Conservation (phyloP, 2,888 invertebrate species). For the Luffia ferchaultella region DNA sequence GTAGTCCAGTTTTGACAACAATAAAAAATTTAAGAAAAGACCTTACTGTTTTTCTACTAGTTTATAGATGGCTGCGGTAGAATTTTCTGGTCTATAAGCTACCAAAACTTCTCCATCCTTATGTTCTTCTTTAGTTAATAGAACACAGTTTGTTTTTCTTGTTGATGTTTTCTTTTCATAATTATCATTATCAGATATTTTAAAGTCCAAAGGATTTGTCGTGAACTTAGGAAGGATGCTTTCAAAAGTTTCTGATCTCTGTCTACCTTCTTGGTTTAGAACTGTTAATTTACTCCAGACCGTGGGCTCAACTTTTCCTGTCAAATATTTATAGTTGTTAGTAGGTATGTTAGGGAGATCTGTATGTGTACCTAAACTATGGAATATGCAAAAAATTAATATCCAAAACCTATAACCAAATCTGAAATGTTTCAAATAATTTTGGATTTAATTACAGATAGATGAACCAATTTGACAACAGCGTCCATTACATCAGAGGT, state of each 20-base stretch:
- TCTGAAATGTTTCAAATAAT: no score
- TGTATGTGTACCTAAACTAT: no score
- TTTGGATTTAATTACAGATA: no score
- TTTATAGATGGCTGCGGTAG: no score
- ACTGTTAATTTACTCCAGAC: slow-evolving; percentile 39
- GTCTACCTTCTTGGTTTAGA: slow-evolving; percentile 28
- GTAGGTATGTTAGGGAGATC: no score
- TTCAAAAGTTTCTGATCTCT: slow-evolving; percentile 39
- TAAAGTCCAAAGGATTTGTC: neutral
- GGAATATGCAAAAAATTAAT: no score
- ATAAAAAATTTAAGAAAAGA: no score
- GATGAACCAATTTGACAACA: no score
- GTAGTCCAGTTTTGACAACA: no score
- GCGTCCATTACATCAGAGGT: no score
- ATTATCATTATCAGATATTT: neutral
- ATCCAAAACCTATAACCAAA: no score
- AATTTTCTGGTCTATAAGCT: slow-evolving; percentile 35
- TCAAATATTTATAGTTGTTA: slow-evolving; percentile 1
- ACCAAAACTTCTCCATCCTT: slow-evolving; percentile 38
- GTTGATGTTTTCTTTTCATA: neutral
- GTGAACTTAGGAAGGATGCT: slow-evolving; percentile 37
- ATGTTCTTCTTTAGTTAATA: slow-evolving; percentile 32
- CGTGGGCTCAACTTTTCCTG: slow-evolving; percentile 32
- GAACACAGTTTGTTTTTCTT: slow-evolving; percentile 13
- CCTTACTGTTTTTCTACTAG: no score